These are phyloP conservation scores for Diloba caeruleocephala DNA, from an alignment of 2,888 invertebrate species.

Conservation along the genomic window DNA sequence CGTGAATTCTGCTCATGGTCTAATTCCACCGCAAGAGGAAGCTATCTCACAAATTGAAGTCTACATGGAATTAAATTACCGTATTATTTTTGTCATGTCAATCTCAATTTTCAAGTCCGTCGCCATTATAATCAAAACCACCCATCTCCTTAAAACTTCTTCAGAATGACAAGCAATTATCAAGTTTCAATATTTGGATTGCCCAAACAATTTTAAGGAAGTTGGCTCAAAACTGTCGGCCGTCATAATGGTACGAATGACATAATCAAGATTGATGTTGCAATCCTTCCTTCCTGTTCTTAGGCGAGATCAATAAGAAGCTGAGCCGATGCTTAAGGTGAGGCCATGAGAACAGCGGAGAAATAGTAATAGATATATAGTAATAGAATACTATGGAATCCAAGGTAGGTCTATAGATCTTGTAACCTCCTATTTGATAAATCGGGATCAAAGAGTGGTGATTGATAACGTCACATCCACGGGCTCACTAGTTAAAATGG, in stretches of 20 bases:
- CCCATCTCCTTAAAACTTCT: slow-evolving; percentile 3
- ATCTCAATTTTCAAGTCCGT: background rate
- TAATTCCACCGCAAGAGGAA: too few species aligned
- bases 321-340: slow-evolving; percentile 15
- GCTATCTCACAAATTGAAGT: too few species aligned
- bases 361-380: too few species aligned
- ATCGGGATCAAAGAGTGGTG: too few species aligned
- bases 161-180: slow-evolving; percentile 27
- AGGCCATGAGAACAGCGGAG: slow-evolving; percentile 20
- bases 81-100: slow-evolving; percentile 1
- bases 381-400: too few species aligned
- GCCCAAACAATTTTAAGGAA: slow-evolving; percentile 13
- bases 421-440: too few species aligned
- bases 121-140: background rate
- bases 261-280: slow-evolving; percentile 43
- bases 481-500: too few species aligned
- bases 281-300: slow-evolving; percentile 35
- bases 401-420: too few species aligned
- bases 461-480: too few species aligned
- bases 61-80: too few species aligned
- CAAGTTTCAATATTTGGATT: slow-evolving; percentile 31
- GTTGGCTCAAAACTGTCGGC: slow-evolving; percentile 7
- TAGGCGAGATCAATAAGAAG: slow-evolving; percentile 31
- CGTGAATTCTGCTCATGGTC: too few species aligned
- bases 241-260: slow-evolving; percentile 12